phyloP scores from a whole-genome alignment of 2,888 invertebrate genomes.

The Anodontia alba region DNA sequence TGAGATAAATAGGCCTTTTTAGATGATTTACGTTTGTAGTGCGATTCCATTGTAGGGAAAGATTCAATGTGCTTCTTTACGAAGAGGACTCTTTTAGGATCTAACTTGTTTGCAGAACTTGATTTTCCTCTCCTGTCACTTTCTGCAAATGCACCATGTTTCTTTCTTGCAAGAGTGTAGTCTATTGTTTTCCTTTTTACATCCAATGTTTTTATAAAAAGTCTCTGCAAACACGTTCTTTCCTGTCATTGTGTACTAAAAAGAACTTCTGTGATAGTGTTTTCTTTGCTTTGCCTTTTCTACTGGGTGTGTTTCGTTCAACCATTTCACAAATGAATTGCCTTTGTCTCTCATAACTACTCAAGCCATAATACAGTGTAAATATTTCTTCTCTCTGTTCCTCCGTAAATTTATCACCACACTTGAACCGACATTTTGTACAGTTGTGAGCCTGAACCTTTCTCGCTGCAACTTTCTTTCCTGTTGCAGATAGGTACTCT shows the following conservation, averaged over 20 bases:
- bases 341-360: background rate
- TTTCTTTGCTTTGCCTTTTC: too few relatives aligned
- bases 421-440: too few relatives aligned
- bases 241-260: too few relatives aligned
- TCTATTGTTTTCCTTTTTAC: background rate
- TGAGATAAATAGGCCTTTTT: background rate
- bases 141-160: background rate
- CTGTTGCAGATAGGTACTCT: too few relatives aligned
- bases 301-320: too few relatives aligned
- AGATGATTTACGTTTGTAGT: background rate
- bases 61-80: slow-evolving; percentile 14
- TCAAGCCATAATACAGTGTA: background rate
- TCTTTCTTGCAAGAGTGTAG: background rate
- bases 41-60: background rate
- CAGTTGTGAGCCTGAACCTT: too few relatives aligned
- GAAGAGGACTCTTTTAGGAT: background rate
- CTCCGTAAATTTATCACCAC: too few relatives aligned
- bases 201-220: background rate
- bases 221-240: background rate
- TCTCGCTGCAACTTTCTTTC: too few relatives aligned
- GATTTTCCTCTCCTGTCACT: background rate
- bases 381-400: too few relatives aligned
- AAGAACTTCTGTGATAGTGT: too few relatives aligned
- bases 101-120: background rate
- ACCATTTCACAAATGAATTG: background rate